phyloP scores from a whole-genome alignment of 2,113 vertebrate species.

The Sander vitreus region DNA sequence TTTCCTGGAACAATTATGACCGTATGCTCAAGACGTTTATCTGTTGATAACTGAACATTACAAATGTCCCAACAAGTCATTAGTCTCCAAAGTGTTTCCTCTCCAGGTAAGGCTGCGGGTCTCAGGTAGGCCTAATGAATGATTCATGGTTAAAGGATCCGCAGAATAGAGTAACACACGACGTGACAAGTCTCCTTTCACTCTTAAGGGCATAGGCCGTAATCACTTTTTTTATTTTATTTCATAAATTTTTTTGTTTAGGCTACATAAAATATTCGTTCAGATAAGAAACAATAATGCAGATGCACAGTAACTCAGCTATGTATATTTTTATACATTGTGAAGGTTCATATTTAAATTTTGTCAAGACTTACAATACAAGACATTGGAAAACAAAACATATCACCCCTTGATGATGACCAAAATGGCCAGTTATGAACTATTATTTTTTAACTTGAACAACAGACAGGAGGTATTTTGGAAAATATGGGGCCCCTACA shows the following conservation, averaged over 20 bases:
- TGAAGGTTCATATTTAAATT: too few relatives aligned
- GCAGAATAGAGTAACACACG: slow-evolving; percentile 30
- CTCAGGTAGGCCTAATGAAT: slow-evolving; percentile 55
- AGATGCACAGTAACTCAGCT: not conserved
- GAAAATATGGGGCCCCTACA: too few relatives aligned
- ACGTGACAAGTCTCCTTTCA: slow-evolving; percentile 25
- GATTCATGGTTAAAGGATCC: slow-evolving; percentile 77
- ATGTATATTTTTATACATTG: not conserved
- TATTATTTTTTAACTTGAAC: too few relatives aligned
- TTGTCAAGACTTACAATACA: too few relatives aligned
- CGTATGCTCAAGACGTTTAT: not conserved
- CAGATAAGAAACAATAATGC: not conserved
- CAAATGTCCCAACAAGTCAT: not conserved
- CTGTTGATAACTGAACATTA: not conserved
- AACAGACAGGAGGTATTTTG: too few relatives aligned
- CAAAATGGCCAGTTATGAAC: too few relatives aligned
- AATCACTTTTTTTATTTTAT: not conserved
- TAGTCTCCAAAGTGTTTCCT: slow-evolving; percentile 11
- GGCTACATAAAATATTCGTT: not conserved
- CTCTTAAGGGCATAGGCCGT: not conserved
- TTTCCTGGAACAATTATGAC: not conserved
- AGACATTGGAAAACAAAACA: too few relatives aligned
- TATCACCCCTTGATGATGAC: too few relatives aligned
- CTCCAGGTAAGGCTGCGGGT: slow-evolving; percentile 15
- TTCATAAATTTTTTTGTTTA: not conserved